Evolutionary conservation across 2,888 invertebrate genomes (phyloP).

Genomic region (Lapara coniferarum): DNA sequence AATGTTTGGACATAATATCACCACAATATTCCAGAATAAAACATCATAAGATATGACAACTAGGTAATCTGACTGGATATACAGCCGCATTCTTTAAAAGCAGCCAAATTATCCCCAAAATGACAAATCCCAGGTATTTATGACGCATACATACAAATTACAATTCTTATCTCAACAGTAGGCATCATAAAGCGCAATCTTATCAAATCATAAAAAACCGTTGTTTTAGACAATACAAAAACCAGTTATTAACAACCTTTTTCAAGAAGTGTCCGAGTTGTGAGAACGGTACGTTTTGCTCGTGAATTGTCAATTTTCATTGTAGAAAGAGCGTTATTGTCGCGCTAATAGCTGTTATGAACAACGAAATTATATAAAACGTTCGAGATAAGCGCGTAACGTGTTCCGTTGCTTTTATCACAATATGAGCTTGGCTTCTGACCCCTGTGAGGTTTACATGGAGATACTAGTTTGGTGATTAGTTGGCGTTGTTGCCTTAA

Average conservation of each 20-base stretch:
- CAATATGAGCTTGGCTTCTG: constrained; percentile 56
- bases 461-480: neutral
- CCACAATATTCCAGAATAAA: too few species aligned
- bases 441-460: constrained; percentile 50
- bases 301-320: constrained; percentile 41
- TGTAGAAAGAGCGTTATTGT: constrained; percentile 25
- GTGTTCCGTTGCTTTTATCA: constrained; percentile 50
- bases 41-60: too few species aligned
- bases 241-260: constrained; percentile 5
- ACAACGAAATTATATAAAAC: constrained; percentile 35
- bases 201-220: constrained; percentile 41
- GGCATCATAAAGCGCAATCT: constrained; percentile 34
- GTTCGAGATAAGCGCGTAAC: constrained; percentile 46
- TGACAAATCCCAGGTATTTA: neutral
- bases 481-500: neutral
- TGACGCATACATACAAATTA: neutral
- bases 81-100: too few species aligned
- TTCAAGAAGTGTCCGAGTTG: constrained; percentile 15
- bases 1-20: too few species aligned
- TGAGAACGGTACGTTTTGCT: constrained; percentile 38
- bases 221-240: constrained; percentile 22
- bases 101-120: neutral
- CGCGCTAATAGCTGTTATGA: constrained; percentile 48
- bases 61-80: too few species aligned
- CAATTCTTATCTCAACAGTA: constrained; percentile 15